Evolutionary conservation across 2,113 vertebrate genomes (phyloP).

Genomic region (Myxocyprinus asiaticus): DNA sequence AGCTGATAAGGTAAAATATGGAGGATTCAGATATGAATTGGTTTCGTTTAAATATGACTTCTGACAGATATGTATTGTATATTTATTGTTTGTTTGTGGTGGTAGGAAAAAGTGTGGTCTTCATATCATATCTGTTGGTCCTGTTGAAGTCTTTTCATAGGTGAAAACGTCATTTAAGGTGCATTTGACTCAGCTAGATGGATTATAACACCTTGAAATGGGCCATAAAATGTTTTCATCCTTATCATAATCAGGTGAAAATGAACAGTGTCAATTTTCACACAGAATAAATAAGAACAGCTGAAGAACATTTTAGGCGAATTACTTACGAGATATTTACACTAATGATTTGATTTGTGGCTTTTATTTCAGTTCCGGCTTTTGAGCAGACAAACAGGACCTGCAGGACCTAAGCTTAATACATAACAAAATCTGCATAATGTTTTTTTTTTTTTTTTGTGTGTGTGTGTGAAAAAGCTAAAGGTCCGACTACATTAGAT

Average conservation of each 20-base stretch:
- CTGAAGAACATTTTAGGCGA: too few relatives aligned
- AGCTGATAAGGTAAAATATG: background rate
- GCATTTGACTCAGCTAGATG: background rate
- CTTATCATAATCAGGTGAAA: too few relatives aligned
- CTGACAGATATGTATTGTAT: conserved; percentile 25
- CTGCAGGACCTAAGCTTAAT: background rate
- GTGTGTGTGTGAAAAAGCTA: too few relatives aligned
- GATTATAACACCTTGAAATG: conserved; percentile 42
- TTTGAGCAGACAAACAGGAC: too few relatives aligned
- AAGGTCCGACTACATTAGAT: conserved; percentile 8
- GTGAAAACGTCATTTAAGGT: conserved; percentile 10
- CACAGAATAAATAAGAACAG: too few relatives aligned
- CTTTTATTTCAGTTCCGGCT: too few relatives aligned
- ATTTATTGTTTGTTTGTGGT: conserved; percentile 29
- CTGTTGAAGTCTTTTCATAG: conserved; percentile 24
- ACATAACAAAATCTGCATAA: background rate
- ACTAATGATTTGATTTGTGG: too few relatives aligned
- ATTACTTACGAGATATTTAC: too few relatives aligned
- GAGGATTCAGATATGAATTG: background rate
- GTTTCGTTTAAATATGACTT: conserved; percentile 3
- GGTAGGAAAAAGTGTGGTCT: conserved; percentile 24
- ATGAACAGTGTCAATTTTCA: too few relatives aligned
- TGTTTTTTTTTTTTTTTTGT: background rate
- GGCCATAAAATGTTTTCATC: conserved; percentile 45
- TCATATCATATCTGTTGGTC: conserved; percentile 14